A percentile compares a stretch with the other conserved stretches of the same genome.
Conservation (phyloP, 2,113 vertebrate species). For the Esox niger region DNA sequence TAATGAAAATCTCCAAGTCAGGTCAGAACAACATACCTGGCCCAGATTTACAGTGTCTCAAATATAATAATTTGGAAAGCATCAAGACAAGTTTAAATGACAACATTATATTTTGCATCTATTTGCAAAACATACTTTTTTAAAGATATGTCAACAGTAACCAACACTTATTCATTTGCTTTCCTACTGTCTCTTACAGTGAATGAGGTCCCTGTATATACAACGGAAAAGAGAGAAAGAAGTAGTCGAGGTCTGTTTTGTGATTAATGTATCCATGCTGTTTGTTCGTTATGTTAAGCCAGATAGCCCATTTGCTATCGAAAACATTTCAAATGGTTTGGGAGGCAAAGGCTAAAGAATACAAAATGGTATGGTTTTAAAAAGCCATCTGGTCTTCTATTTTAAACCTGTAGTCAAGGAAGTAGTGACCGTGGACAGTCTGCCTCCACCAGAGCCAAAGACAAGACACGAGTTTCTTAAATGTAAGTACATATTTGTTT, state of each 20-base stretch:
- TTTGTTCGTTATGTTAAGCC: constrained; percentile 22
- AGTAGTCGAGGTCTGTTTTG: constrained; percentile 68
- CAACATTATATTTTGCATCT: not conserved
- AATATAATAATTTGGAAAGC: no score
- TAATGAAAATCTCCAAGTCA: constrained; percentile 75
- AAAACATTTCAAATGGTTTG: constrained; percentile 9
- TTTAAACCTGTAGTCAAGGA: constrained; percentile 64
- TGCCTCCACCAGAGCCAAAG: constrained; percentile 63
- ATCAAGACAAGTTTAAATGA: not conserved
- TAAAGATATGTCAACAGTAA: not conserved
- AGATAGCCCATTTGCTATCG: constrained; percentile 23
- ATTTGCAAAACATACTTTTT: no score
- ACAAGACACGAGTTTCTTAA: constrained; percentile 74
- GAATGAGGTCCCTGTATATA: constrained; percentile 76
- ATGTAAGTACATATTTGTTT: constrained; percentile 56
- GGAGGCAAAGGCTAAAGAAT: constrained; percentile 12
- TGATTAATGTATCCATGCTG: not conserved
- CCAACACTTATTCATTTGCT: not conserved
- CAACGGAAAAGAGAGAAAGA: constrained; percentile 67
- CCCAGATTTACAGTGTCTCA: no score
- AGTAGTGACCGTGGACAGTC: constrained; percentile 58
- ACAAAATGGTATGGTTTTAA: not conserved
- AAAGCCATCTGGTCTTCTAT: not conserved
- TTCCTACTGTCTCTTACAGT: constrained; percentile 52
- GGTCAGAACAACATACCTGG: constrained; percentile 47